Base-by-base conservation (phyloP, 2,113 vertebrate genomes). In the Rhinoderma darwinii region DNA sequence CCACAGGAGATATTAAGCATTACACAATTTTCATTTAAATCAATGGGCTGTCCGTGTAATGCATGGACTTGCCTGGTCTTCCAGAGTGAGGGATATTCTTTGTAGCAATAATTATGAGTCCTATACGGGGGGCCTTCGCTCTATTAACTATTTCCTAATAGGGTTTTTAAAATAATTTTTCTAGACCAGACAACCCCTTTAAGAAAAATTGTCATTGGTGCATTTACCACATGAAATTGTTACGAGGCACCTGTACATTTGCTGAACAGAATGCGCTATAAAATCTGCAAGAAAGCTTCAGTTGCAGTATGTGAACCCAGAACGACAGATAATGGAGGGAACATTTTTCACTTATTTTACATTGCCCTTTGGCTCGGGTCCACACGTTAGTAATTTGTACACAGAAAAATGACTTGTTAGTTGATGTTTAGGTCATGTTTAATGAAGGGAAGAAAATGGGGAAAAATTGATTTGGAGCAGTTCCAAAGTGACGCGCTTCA, bases 381-480 rank as follows among this genome's bases (percentile, higher is more conserved):
- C 68, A 72, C 32, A 10, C 12, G 68, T 35, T 72, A 72, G 35
- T 72, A 72, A 72, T 72, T 25, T 72, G 68, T 25, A 20, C 20
- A 1, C 35, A 22, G 35, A 1, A 41, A 11, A 22, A 41, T 72
- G 35, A 41, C 68, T 25, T 72, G 68, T 25, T 72, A 72, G 68
- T 72, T 72, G 68, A 72, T 39, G 35, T 72, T 72, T 41, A 72
- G 68, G 68, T 72, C 68, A 11, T 72, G 68, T 41, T 72, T 72
- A 72, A 72, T 72, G 68, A 72, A 72, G 68, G 68, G 68, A 72
- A 72, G 68, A 72, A 72, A 72, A 25, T 39, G 68, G 66, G 30
- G 17, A 37, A 4, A 20, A 20, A 25, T 18, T 22, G 68, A 39
- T 72, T 41, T 72, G 68, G 68, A 72, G 11, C 9, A 22, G 0